Base-by-base conservation (phyloP, 2,797 vertebrate genomes). In the Cuniculus paca region DNA sequence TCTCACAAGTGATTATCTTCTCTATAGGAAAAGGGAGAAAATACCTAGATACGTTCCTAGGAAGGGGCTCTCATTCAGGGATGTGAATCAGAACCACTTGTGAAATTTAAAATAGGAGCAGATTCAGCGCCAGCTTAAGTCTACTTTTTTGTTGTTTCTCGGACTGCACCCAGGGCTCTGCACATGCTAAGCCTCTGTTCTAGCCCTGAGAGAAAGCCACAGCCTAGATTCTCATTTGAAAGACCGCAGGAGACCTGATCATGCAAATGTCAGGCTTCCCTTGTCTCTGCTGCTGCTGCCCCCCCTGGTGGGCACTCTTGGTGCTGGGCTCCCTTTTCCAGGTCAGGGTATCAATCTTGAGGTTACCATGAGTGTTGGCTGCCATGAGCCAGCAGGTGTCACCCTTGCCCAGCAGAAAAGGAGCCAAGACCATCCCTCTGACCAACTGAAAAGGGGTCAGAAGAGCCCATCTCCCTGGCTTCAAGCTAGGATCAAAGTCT, bases 1-100 rank as follows among this genome's bases (percentile, higher is more conserved):
- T 5, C 12, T 86, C 24, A 31, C 22, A 63, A 50, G 26, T 4
- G 5, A 77, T 54, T 72, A 52, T 72, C 90, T 90, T 54, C 60
- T 63, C 65, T 88, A 60, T 74, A 92, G 79, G 75, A 78, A 77
- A 92, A 90, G 19, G 24, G 60, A 90, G 22, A 68, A 88, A 95
- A 60, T 24, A 19, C 17, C 68, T 0, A 82, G 45, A 19, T 17
- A 42, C 6, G 17, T 65, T 92, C 56, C 54, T 11, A 79, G 60
- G 82, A 2, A 61, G 20, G 12, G 5, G 14, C 60, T 92, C 65
- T 94, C 22, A 78, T 22, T 26, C n/a, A 88, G 56, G 68, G 31
- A 52, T n/a, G 3, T 50, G 31, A 54, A 48, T 56, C 56, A 58
- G 68, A 91, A 80, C 36, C 70, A 90, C 6, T 3, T 3, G 0